phyloP scores from a whole-genome alignment of 2,888 invertebrate genomes.

The Coenonympha arcania region DNA sequence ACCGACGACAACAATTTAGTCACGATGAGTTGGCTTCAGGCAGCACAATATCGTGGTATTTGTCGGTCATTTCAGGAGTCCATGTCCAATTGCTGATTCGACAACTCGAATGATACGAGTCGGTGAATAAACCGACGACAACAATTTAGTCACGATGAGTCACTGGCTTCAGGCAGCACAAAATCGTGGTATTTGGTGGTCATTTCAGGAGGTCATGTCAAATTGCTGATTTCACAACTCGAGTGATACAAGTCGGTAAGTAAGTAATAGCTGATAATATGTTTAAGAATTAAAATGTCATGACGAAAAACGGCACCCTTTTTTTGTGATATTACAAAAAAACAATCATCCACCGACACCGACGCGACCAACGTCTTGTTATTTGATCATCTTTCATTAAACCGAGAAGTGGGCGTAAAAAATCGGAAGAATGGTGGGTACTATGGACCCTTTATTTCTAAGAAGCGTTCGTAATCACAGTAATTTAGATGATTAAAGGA shows the following conservation, averaged over 20 bases:
- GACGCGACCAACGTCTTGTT: conserved; percentile 6
- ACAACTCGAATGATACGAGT: too few relatives aligned
- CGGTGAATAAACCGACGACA: too few relatives aligned
- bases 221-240: too few relatives aligned
- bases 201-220: too few relatives aligned
- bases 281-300: neutral
- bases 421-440: conserved; percentile 8
- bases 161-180: too few relatives aligned
- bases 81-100: too few relatives aligned
- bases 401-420: conserved; percentile 11
- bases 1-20: too few relatives aligned
- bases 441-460: conserved; percentile 14
- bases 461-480: conserved; percentile 26
- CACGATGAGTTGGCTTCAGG: too few relatives aligned
- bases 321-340: conserved; percentile 3
- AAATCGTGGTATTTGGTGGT: too few relatives aligned
- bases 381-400: conserved; percentile 14
- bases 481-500: conserved; percentile 54
- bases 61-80: too few relatives aligned
- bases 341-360: conserved; percentile 2
- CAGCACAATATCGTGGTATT: too few relatives aligned
- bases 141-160: too few relatives aligned
- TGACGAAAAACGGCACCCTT: conserved; percentile 1
- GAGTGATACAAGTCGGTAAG: neutral
- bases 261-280: neutral